phyloP scores from a whole-genome alignment of 2,888 invertebrate species.

The Stenodera caucasica region DNA sequence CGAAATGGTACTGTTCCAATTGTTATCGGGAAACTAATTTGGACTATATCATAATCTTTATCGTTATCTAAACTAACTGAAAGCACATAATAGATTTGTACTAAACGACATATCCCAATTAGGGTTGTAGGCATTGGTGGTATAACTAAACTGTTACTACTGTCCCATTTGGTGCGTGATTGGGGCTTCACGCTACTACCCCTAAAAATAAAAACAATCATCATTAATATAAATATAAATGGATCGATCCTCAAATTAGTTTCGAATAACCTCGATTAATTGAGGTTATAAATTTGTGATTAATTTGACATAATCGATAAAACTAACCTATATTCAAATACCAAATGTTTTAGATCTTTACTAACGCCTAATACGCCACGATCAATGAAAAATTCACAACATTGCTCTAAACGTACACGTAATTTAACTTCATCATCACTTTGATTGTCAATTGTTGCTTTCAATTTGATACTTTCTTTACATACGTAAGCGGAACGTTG shows the following conservation, averaged over 20 bases:
- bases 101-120: slow-evolving; percentile 69
- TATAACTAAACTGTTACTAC: slow-evolving; percentile 66
- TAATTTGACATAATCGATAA: slow-evolving; percentile 7
- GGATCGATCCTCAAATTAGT: too few relatives aligned
- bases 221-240: background rate
- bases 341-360: slow-evolving; percentile 68
- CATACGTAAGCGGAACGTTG: slow-evolving; percentile 76
- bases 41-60: slow-evolving; percentile 69
- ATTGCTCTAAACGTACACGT: slow-evolving; percentile 58
- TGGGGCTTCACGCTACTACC: slow-evolving; percentile 66
- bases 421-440: slow-evolving; percentile 51
- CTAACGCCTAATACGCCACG: slow-evolving; percentile 72
- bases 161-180: slow-evolving; percentile 67
- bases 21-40: slow-evolving; percentile 74
- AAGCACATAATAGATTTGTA: slow-evolving; percentile 69
- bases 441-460: slow-evolving; percentile 72
- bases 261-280: too few relatives aligned
- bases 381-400: slow-evolving; percentile 76
- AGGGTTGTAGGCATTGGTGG: slow-evolving; percentile 77
- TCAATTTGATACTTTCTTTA: slow-evolving; percentile 69
- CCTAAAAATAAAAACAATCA: slow-evolving; percentile 40
- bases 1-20: slow-evolving; percentile 74
- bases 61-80: slow-evolving; percentile 72
- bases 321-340: slow-evolving; percentile 65
- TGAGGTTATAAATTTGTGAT: too few relatives aligned